A percentile compares a stretch with the other conserved stretches of the same genome.
Conservation (phyloP, 1,140 invertebrate species). For the Palaemon carinicauda region DNA sequence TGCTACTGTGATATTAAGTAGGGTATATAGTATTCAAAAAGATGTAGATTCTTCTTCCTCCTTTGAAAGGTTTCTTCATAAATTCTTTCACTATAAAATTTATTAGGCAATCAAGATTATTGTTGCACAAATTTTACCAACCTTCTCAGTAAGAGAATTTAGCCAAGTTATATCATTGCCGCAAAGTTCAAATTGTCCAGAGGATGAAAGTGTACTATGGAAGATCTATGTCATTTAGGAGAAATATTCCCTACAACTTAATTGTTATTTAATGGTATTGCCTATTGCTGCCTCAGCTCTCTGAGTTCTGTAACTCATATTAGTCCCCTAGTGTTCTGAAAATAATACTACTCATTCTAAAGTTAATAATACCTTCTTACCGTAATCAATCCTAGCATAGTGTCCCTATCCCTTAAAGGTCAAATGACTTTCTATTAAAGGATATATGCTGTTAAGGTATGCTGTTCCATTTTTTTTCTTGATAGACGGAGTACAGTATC, state of each 20-base stretch:
- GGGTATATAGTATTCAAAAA: conserved; percentile 21
- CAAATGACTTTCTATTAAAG: too few species aligned
- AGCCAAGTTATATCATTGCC: background rate
- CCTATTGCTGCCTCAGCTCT: conserved; percentile 21
- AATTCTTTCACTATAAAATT: too few species aligned
- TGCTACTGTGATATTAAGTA: background rate
- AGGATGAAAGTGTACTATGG: background rate
- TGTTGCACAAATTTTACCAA: too few species aligned
- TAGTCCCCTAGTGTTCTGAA: background rate
- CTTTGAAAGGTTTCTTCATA: background rate
- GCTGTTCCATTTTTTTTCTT: too few species aligned
- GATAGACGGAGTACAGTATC: too few species aligned
- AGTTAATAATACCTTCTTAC: background rate
- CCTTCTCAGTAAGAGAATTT: too few species aligned
- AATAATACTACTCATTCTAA: background rate
- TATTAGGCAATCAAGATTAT: too few species aligned
- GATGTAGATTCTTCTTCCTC: background rate
- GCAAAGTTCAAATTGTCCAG: background rate
- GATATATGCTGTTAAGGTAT: too few species aligned
- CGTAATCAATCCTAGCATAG: background rate
- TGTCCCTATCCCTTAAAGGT: too few species aligned
- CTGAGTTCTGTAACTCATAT: background rate
- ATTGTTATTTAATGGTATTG: conserved; percentile 18
- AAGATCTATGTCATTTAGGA: background rate
- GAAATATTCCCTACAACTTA: background rate